These are phyloP conservation scores for Macroteleia sp. DNA, from an alignment of 2,888 invertebrate species.

Conservation along the genomic window DNA sequence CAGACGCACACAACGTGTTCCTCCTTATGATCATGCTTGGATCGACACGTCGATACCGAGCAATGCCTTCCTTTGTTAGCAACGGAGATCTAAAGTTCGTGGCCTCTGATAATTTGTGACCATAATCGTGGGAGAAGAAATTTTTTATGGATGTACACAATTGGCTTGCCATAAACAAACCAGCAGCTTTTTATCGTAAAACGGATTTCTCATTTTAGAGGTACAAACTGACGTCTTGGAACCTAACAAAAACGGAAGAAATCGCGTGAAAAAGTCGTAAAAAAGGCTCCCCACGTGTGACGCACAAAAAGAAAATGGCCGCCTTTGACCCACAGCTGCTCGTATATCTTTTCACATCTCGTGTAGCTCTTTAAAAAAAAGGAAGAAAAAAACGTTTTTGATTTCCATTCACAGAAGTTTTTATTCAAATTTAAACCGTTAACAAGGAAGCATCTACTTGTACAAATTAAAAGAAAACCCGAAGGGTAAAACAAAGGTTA, in stretches of 20 bases:
- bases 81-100: constrained; percentile 38
- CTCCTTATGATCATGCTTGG: constrained; percentile 74
- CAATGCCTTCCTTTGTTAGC: constrained; percentile 51
- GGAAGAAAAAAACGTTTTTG: constrained; percentile 12
- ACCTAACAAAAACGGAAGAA: constrained; percentile 38
- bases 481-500: constrained; percentile 29
- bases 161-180: neutral
- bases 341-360: constrained; percentile 33
- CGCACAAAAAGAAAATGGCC: constrained; percentile 50
- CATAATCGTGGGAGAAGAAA: constrained; percentile 46
- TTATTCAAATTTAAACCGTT: neutral
- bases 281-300: constrained; percentile 44
- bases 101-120: constrained; percentile 58
- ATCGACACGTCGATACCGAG: constrained; percentile 71
- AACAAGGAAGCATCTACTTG: no score
- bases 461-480: no score
- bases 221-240: constrained; percentile 4
- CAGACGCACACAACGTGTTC: constrained; percentile 71
- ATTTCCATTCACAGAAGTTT: constrained; percentile 3
- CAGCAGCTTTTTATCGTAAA: neutral
- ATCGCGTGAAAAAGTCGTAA: constrained; percentile 25
- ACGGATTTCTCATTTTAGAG: neutral
- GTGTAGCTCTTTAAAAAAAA: no score
- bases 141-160: constrained; percentile 8
- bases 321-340: constrained; percentile 42